phyloP scores from a whole-genome alignment of 1,140 invertebrate genomes.

The Temnothorax nylanderi region DNA sequence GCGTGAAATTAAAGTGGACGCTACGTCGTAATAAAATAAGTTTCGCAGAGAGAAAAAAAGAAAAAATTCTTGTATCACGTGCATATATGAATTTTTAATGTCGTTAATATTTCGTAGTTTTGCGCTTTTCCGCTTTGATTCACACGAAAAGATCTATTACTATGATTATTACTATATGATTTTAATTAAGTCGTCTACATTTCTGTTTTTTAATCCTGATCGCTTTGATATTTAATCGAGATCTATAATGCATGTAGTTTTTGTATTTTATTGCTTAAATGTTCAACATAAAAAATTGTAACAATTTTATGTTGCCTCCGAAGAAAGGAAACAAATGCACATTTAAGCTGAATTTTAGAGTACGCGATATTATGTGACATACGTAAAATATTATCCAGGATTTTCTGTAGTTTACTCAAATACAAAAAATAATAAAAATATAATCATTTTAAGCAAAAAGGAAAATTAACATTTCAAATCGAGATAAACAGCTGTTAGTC shows the following conservation, averaged over 20 bases:
- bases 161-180: neutral
- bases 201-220: neutral
- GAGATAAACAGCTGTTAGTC: neutral
- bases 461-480: neutral
- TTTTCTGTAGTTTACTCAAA: neutral
- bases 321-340: neutral
- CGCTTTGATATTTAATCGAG: neutral
- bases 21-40: conserved; percentile 21
- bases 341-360: neutral
- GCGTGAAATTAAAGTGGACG: conserved; percentile 46
- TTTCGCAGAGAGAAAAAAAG: neutral
- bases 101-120: neutral
- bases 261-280: neutral
- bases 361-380: neutral
- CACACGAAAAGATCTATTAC: neutral
- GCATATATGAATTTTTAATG: conserved; percentile 34
- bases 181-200: neutral
- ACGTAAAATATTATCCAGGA: neutral
- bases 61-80: neutral
- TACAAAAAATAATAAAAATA: neutral
- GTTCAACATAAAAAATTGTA: neutral
- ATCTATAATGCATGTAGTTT: neutral
- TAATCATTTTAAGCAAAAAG: neutral
- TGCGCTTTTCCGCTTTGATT: neutral
- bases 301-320: neutral